Percentiles rank a stretch among this genome's conserved stretches.
Evolutionary conservation across 2,888 invertebrate genomes (phyloP).

Genomic region (Chouioia cunea): DNA sequence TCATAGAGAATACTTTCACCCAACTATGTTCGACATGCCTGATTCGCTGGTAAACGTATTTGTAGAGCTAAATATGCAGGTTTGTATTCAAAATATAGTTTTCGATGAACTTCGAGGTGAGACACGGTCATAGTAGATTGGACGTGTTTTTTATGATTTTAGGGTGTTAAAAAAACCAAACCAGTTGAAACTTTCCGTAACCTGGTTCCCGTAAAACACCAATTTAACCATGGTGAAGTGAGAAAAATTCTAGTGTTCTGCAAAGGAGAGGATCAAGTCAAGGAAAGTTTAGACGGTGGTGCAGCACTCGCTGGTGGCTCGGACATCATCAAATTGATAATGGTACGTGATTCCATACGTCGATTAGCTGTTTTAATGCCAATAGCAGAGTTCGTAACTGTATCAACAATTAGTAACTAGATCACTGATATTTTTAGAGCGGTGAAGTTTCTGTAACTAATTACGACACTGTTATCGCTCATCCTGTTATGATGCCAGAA

Average conservation of each 20-base stretch:
- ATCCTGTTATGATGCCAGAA: conserved; percentile 84
- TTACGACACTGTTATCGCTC: conserved; percentile 81
- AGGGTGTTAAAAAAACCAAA: conserved; percentile 71
- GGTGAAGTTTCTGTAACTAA: conserved; percentile 78
- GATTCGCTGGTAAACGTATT: conserved; percentile 78
- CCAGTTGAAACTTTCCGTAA: conserved; percentile 79
- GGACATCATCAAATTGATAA: conserved; percentile 83
- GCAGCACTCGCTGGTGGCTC: conserved; percentile 80
- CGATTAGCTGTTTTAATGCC: not conserved
- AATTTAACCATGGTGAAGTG: conserved; percentile 78
- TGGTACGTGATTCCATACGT: conserved; percentile 66
- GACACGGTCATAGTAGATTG: conserved; percentile 4
- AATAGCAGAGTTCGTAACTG: not conserved
- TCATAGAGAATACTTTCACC: conserved; percentile 86
- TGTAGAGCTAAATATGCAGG: conserved; percentile 86
- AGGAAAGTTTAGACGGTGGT: conserved; percentile 77
- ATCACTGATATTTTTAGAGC: conserved; percentile 33
- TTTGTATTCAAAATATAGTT: conserved; percentile 53
- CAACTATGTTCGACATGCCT: conserved; percentile 84
- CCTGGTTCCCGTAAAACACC: conserved; percentile 77
- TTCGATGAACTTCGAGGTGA: conserved; percentile 12
- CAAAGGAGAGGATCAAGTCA: conserved; percentile 75
- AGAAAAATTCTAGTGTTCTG: conserved; percentile 82
- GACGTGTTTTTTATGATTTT: conserved; percentile 27
- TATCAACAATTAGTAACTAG: not conserved